Conservation (phyloP, 2,888 invertebrate genomes). For the Ethmia dodecea region DNA sequence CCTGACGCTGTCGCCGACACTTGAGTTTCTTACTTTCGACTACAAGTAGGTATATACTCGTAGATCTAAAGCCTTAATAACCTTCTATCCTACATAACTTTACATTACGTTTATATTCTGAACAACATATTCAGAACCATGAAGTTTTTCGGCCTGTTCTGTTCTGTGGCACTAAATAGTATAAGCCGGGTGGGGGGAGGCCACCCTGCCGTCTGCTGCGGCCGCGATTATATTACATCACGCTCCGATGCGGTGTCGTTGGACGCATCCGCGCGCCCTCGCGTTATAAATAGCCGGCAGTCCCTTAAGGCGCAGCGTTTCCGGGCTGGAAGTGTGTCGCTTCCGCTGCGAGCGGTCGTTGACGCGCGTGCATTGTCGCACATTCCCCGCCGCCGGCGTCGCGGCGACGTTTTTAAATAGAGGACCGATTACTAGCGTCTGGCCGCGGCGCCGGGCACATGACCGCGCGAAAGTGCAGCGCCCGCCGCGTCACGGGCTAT, state of each 20-base stretch:
- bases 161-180: too few species aligned
- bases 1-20: conserved; percentile 5
- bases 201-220: too few species aligned
- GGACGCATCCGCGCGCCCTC: conserved; percentile 40
- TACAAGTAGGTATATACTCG: too few species aligned
- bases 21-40: not conserved
- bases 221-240: conserved; percentile 54
- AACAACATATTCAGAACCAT: too few species aligned
- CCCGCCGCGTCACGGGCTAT: conserved; percentile 73
- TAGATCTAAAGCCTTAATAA: too few species aligned
- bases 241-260: conserved; percentile 29
- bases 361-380: conserved; percentile 68
- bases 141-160: too few species aligned
- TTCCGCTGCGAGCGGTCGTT: conserved; percentile 74
- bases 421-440: conserved; percentile 31
- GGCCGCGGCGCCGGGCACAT: conserved; percentile 51
- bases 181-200: too few species aligned
- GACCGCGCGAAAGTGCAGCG: conserved; percentile 75
- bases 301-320: conserved; percentile 75
- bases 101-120: too few species aligned
- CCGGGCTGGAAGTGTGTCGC: conserved; percentile 76
- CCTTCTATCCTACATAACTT: too few species aligned
- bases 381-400: conserved; percentile 63
- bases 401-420: conserved; percentile 74
- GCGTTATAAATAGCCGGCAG: conserved; percentile 63